Evolutionary conservation across 2,113 vertebrate species (phyloP), one percentile per base, ranked within the genome.

Genomic region (Odontesthes bonariensis): DNA sequence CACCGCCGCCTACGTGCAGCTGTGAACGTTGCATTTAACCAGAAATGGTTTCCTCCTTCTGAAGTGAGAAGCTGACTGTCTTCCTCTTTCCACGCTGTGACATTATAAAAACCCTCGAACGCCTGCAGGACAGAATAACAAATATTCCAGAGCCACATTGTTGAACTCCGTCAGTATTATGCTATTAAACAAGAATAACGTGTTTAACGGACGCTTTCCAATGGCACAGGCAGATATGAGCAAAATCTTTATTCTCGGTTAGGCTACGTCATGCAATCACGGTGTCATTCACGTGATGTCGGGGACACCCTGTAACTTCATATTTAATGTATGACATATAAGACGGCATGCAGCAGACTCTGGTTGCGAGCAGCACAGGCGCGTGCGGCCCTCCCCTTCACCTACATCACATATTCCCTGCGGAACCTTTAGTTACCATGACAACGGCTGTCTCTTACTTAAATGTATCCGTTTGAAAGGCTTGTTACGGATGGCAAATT

Each of bases 1-100:
- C 6, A 22, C 46, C 3, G 3, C 27, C 2, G 38, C 2, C 49
- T 91, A 90, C 91, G 88, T 91, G 92, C 88, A n/a, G 67, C 86
- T 73, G 23, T 62, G 72, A 72, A 62, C 77, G 84, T 89, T 13
- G 35, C 75, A 42, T 5, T 23, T 19, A 9, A 44, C 49, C 82
- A 79, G 10, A 76, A 69, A 78, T 83, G 74, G 76, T 77, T 84
- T 84, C 85, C 75, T 49, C 52, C 32, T 20, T 68, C n/a, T 35
- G 22, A 27, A 19, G 57, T 22, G 12, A 51, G 14, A 16, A 69
- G 5, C 17, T 9, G 2, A 0, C 17, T 13, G 20, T 69, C 62
- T 70, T 77, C 58, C 63, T 1, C 2, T 1, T 27, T 54, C 20
- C 31, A 54, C 35, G 32, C 0, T 31, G 40, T 12, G 13, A 19